Evolutionary conservation across 2,888 invertebrate species (phyloP), one percentile per base, ranked within the genome.

Genomic region (Caenorhabditis angaria): DNA sequence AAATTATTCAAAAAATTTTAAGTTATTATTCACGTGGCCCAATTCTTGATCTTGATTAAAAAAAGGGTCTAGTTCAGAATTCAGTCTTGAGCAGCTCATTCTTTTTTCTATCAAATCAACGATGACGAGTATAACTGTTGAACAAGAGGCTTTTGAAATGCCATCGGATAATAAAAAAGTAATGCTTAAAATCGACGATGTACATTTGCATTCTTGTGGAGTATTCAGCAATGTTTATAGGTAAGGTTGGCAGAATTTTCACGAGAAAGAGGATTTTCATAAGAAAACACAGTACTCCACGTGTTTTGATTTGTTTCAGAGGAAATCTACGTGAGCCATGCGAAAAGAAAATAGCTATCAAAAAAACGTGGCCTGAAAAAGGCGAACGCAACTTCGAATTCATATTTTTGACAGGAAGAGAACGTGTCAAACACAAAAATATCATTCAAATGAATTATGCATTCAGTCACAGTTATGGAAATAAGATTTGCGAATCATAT

Each of bases 351-450:
- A 65, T 83, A 12, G 83, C 83, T 4, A 74, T 83, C 57, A 83
- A 83, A 62, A 83, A 83, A 60, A 81, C 81, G 50, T 83, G 83
- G 83, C 78, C 78, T 2, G 75, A 68, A 50, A 66, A 64, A 47
- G 69, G 65, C 20, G 74, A 74, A 20, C 29, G 74, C 12, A 70
- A 74, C 57, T 67, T 73, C 29, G 76, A 77, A 60, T 68, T 72
- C 51, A 61, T 73, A n/a, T 73, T 80, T 57, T 61, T 80, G 56
- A 71, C 76, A 4, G 77, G 69, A 24, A 57, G 77, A n/a, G 67
- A 67, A 59, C 69, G 76, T 2, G 65, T 60, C 47, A 77, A 77
- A 51, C 78, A 81, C 61, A 74, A 74, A 35, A 79, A 79, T 60
- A 67, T 81, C 24, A 77, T 81, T 32, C 78, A 79, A 58, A 77